These are phyloP conservation scores for Patella depressa DNA, from an alignment of 2,888 invertebrate genomes.

Conservation along the genomic window DNA sequence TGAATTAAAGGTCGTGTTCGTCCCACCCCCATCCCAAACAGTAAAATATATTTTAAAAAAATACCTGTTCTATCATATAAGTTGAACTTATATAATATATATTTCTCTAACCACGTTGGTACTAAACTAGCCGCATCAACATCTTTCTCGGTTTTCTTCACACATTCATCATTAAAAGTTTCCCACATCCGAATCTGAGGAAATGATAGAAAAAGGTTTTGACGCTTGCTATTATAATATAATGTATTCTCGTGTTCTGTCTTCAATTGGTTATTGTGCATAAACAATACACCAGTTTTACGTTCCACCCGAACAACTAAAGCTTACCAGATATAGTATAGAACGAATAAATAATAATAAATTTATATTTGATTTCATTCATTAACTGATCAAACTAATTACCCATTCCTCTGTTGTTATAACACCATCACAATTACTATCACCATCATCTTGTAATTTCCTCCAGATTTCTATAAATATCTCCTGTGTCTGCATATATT, in stretches of 20 bases:
- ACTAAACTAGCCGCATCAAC: conserved; percentile 43
- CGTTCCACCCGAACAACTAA: too few relatives aligned
- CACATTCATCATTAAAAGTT: conserved; percentile 46
- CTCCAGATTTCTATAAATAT: conserved; percentile 66
- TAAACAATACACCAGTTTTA: too few relatives aligned
- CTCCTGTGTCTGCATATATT: conserved; percentile 55
- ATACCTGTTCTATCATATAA: conserved; percentile 66
- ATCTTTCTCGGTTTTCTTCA: conserved; percentile 41
- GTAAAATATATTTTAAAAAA: background rate
- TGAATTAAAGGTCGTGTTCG: too few relatives aligned
- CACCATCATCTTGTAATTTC: conserved; percentile 61
- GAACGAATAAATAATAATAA: too few relatives aligned
- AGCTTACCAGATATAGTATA: too few relatives aligned
- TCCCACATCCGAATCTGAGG: conserved; percentile 62
- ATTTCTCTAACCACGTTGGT: conserved; percentile 67
- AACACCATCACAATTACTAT: conserved; percentile 62
- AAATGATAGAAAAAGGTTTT: background rate
- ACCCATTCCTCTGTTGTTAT: conserved; percentile 69
- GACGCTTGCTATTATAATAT: background rate
- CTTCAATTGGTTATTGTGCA: too few relatives aligned
- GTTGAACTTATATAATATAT: conserved; percentile 68
- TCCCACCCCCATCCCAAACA: background rate
- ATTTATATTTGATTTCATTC: too few relatives aligned
- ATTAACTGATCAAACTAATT: background rate
- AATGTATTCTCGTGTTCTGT: too few relatives aligned